Percentiles rank a stretch among this genome's conserved stretches.
Evolutionary conservation across 1,140 invertebrate genomes (phyloP).

Genomic region (Ips nitidus): DNA sequence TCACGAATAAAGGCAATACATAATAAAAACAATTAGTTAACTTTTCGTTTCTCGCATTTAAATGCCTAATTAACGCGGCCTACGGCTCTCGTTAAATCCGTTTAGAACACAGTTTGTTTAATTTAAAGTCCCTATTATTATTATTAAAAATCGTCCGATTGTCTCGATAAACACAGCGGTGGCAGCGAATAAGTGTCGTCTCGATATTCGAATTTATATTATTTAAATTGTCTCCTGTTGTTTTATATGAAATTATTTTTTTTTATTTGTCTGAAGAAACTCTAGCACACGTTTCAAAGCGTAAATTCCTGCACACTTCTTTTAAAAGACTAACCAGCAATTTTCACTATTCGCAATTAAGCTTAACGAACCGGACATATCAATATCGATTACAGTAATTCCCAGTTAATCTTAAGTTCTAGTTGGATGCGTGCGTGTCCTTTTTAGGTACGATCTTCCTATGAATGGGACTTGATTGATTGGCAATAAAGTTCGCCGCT

Average conservation of each 20-base stretch:
- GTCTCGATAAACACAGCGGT: not conserved
- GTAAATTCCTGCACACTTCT: slow-evolving; percentile 17
- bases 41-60: slow-evolving; percentile 10
- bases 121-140: not conserved
- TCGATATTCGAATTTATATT: not conserved
- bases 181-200: not conserved
- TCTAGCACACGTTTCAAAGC: not conserved
- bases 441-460: slow-evolving; percentile 20
- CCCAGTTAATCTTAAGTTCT: slow-evolving; percentile 8
- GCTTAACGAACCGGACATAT: slow-evolving; percentile 26
- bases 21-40: slow-evolving; percentile 14
- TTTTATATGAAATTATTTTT: not conserved
- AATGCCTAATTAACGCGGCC: slow-evolving; percentile 12
- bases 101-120: not conserved
- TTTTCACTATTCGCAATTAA: slow-evolving; percentile 24
- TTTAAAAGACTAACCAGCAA: slow-evolving; percentile 13
- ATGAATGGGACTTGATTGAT: slow-evolving; percentile 25
- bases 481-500: slow-evolving; percentile 13
- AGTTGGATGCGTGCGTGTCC: slow-evolving; percentile 7
- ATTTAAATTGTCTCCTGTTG: not conserved
- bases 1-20: slow-evolving; percentile 16
- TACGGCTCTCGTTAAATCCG: not conserved
- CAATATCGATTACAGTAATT: slow-evolving; percentile 25
- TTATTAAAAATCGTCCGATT: not conserved
- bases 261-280: not conserved